Percentiles rank a stretch among this genome's conserved stretches.
Evolutionary conservation across 2,888 invertebrate genomes (phyloP).

Genomic region (Hydropsyche betteni): DNA sequence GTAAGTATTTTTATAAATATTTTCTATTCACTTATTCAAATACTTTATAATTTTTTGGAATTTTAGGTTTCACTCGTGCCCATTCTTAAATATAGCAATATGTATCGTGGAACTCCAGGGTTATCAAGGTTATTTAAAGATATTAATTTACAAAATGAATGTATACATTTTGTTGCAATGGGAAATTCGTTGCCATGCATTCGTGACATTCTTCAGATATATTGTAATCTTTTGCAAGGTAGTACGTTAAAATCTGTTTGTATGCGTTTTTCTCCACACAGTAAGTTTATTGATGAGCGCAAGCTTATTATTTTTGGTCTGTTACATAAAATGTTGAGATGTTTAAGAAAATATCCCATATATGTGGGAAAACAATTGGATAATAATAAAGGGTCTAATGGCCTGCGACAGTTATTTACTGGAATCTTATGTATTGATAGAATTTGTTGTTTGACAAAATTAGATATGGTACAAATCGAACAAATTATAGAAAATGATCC

Average conservation of each 20-base stretch:
- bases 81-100: constrained; percentile 85
- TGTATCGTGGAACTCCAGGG: constrained; percentile 82
- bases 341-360: constrained; percentile 63
- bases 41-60: not conserved
- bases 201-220: constrained; percentile 46
- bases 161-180: constrained; percentile 64
- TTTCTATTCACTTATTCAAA: not conserved
- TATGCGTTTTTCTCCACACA: constrained; percentile 56
- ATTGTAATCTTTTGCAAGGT: constrained; percentile 55
- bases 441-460: constrained; percentile 86
- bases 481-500: constrained; percentile 86
- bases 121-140: constrained; percentile 76
- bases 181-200: constrained; percentile 55
- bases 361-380: constrained; percentile 59
- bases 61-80: constrained; percentile 75
- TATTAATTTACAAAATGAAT: constrained; percentile 73
- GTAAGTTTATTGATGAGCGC: constrained; percentile 59
- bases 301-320: constrained; percentile 69
- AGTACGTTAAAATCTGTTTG: constrained; percentile 61
- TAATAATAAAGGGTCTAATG: constrained; percentile 60
- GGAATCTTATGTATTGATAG: constrained; percentile 87
- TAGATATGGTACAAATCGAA: constrained; percentile 79
- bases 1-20: constrained; percentile 57
- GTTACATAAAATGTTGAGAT: constrained; percentile 68
- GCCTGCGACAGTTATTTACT: constrained; percentile 75